Base-by-base conservation (phyloP, 2,797 vertebrate species). In the Lagocephalus sceleratus region DNA sequence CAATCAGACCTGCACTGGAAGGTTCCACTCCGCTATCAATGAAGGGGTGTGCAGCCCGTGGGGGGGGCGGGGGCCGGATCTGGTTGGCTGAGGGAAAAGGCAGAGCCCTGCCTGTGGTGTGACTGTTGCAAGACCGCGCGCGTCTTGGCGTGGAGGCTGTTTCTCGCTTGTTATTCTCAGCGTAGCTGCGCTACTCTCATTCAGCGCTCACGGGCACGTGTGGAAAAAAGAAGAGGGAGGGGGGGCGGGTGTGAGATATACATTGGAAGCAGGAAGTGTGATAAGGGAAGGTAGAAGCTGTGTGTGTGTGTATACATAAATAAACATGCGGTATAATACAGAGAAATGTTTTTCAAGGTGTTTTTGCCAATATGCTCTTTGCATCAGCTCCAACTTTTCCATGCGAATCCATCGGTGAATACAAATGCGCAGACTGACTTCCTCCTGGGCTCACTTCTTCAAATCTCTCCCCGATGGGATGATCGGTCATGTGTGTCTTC, bases 1-100 rank as follows among this genome's bases (percentile, higher is more conserved):
- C 68, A 69, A 47, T 77, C 67, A 78, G 67, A 68, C 47, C 68
- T 47, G 53, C 64, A 60, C 39, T 60, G 54, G 68, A 75, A 72
- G 20, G 32, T 63, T 79, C 73, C 70, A 79, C 59, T 66, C n/a
- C 0, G 38, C 29, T 49, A 42, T 72, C 69, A 66, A 53, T 58
- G 55, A 45, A 76, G 76, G 76, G 66, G 78, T 72, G 78, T 69
- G 64, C 5, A 8, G 41, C 43, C 51, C 48, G 17, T 1, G 8
- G 43, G 54, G 17, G 11, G 32, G 41, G 11, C 9, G 62, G 58
- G 1, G 0, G 11, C 54, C 2, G 2, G 16, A 60, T 69, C 29
- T 66, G 73, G 79, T 79, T 84, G 80, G 82, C 49, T 32, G 54
- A 45, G 62, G 26, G 14, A 47, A 49, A 45, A 29, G 44, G 47